These are phyloP conservation scores for Micromesistius poutassou DNA, from an alignment of 2,797 vertebrate species.

Conservation along the genomic window DNA sequence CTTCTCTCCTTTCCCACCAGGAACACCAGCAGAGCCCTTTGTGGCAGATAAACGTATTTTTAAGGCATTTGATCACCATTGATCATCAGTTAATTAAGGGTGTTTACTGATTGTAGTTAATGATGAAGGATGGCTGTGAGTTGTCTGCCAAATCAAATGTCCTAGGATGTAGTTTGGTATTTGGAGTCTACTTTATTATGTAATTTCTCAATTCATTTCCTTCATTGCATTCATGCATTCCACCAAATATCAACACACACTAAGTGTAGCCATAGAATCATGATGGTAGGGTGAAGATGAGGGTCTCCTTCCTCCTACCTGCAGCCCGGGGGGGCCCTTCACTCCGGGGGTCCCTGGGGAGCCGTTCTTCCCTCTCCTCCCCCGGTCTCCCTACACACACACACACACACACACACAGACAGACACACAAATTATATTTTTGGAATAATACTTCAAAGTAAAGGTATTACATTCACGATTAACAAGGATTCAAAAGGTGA, in stretches of 20 bases:
- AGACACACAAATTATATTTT: not conserved
- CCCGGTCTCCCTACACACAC: conserved; percentile 75
- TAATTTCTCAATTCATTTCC: not conserved
- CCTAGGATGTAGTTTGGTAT: not conserved
- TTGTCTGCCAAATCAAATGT: not conserved
- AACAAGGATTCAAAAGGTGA: not conserved
- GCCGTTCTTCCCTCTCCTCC: conserved; percentile 82
- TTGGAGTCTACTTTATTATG: not conserved
- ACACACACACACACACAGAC: not conserved
- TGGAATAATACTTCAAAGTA: not conserved
- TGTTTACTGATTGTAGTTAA: not conserved
- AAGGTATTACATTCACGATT: not conserved
- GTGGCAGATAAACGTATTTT: conserved; percentile 10
- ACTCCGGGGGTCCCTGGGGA: conserved; percentile 70
- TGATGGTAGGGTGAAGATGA: not conserved
- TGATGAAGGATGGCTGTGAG: not conserved
- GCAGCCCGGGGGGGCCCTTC: conserved; percentile 68
- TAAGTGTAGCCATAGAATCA: not conserved
- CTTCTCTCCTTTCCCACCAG: conserved; percentile 82
- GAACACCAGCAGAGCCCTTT: conserved; percentile 72
- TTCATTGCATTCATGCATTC: too few species aligned
- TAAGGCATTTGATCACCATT: not conserved
- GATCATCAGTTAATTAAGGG: not conserved
- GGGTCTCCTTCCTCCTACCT: conserved; percentile 56
- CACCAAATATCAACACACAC: too few species aligned